Evolutionary conservation across 2,797 vertebrate species (phyloP).

Genomic region (Telmatherina bonti): DNA sequence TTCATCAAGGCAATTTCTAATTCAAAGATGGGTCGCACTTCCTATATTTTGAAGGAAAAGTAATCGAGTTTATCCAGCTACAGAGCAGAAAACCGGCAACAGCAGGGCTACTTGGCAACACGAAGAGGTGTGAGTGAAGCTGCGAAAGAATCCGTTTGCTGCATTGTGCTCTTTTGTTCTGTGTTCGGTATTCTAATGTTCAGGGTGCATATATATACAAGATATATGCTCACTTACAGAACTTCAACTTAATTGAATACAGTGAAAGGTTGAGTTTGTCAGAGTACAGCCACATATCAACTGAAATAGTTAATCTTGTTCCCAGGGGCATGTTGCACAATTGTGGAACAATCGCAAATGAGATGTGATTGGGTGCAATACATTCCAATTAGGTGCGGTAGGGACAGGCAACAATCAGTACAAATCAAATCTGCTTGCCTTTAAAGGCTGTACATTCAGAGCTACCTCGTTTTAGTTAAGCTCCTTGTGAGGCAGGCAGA

Average conservation of each 20-base stretch:
- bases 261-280: conserved; percentile 36
- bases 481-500: background rate
- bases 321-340: conserved; percentile 41
- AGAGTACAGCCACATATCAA: conserved; percentile 32
- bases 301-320: conserved; percentile 47
- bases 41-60: conserved; percentile 33
- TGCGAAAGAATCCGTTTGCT: conserved; percentile 46
- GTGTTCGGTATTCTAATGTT: conserved; percentile 50
- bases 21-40: conserved; percentile 14
- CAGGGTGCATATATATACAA: conserved; percentile 46
- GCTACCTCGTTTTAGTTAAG: background rate
- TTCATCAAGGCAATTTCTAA: conserved; percentile 19
- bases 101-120: conserved; percentile 58
- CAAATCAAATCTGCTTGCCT: conserved; percentile 34
- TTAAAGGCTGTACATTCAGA: conserved; percentile 23
- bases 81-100: conserved; percentile 40
- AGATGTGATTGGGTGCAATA: conserved; percentile 36
- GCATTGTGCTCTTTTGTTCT: conserved; percentile 42
- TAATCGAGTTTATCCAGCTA: conserved; percentile 27
- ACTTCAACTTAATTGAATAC: conserved; percentile 49
- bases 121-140: conserved; percentile 37
- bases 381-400: conserved; percentile 36
- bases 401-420: conserved; percentile 34
- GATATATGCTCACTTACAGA: conserved; percentile 39
- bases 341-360: conserved; percentile 29